Base-by-base conservation (phyloP, 2,797 vertebrate genomes). In the Labroides dimidiatus region DNA sequence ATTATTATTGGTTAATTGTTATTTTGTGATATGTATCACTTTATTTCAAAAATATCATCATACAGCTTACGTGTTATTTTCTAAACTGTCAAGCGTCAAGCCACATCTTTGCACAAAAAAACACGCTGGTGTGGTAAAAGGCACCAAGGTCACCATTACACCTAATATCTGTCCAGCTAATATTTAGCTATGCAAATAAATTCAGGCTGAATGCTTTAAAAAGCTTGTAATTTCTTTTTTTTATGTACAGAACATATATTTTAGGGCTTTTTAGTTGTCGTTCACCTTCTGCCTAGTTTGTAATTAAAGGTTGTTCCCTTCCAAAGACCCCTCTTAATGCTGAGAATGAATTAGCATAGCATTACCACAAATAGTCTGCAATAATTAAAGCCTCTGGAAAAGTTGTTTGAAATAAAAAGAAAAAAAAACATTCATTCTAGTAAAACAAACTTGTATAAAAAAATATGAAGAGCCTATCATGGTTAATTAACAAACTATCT, bases 101-200 rank as follows among this genome's bases (percentile, higher is more conserved):
- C 73, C 57, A 12, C 52, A 53, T 44, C 41, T 62, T 13, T 63
- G 24, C 23, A 10, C 37, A 75, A 68, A 27, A 62, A 53, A 63
- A 19, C 6, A 33, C 14, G 52, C 60, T 41, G 53, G 42, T 44
- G 59, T 15, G 33, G 52, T 7, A 1, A 5, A 47, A 21, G 49
- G 24, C 11, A 41, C 20, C 36, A 15, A 57, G 64, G 70, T 74
- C 45, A 7, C 4, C 44, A 10, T 45, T 63, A 44, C 59, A 64
- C 64, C 39, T 70, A 47, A 69, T 0, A 49, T 0, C 39, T 43
- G 36, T 24, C 54, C 24, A 30, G 5, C 37, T 33, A 45, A 16
- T 52, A 63, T 71, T 62, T 50, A 24, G 12, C 11, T 42, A 23
- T 24, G 19, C 16, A 27, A 53, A 64, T 70, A 9, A 41, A 61